Conservation (phyloP, 2,888 invertebrate genomes). For the Spicauda simplicius region DNA sequence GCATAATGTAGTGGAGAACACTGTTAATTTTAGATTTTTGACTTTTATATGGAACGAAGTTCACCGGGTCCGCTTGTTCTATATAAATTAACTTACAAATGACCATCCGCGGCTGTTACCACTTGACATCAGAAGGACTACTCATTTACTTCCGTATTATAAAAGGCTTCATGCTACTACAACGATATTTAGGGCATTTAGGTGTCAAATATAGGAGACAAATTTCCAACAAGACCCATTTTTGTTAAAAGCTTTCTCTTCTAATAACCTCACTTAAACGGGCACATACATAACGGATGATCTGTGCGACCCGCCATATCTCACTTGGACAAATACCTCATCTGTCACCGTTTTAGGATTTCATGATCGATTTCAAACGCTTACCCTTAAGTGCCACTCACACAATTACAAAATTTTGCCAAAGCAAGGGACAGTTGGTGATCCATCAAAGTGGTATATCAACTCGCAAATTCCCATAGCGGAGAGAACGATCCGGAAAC, state of each 20-base stretch:
- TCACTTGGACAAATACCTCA: slow-evolving; percentile 52
- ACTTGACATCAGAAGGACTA: too few species aligned
- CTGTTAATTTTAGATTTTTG: too few species aligned
- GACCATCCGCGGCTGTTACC: too few species aligned
- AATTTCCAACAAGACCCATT: background rate
- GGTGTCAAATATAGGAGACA: too few species aligned
- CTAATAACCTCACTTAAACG: background rate
- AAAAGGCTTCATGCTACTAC: too few species aligned
- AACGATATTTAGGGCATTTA: too few species aligned
- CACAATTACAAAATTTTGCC: slow-evolving; percentile 9
- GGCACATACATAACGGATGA: slow-evolving; percentile 5
- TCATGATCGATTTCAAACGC: slow-evolving; percentile 40
- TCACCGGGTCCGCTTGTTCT: too few species aligned
- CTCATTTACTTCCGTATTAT: too few species aligned
- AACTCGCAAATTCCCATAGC: slow-evolving; percentile 1
- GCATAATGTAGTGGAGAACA: too few species aligned
- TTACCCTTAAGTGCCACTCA: slow-evolving; percentile 31
- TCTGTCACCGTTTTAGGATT: slow-evolving; percentile 50
- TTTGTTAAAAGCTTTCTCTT: background rate
- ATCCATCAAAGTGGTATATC: slow-evolving; percentile 39
- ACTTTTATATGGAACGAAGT: too few species aligned
- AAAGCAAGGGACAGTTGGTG: slow-evolving; percentile 42
- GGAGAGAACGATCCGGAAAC: too few species aligned
- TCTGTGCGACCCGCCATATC: slow-evolving; percentile 10
- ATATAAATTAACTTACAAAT: too few species aligned